Evolutionary conservation across 2,797 vertebrate species (phyloP).

Genomic region (Babyrousa celebensis): DNA sequence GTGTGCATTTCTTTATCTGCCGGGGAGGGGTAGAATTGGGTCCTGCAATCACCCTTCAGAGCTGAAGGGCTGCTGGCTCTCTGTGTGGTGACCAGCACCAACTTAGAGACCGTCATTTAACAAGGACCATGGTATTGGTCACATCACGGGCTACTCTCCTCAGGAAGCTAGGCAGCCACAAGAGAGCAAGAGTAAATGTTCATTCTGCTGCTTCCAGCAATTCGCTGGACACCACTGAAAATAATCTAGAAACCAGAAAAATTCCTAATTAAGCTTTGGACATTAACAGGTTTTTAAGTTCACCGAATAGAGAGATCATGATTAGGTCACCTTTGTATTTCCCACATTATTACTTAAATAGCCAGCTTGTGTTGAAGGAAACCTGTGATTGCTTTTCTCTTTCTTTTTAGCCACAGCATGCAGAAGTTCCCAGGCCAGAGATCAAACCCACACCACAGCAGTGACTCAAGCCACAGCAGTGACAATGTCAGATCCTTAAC

Average conservation of each 20-base stretch:
- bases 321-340: constrained; percentile 67
- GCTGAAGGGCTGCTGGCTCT: background rate
- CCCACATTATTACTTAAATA: constrained; percentile 70
- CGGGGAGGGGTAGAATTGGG: background rate
- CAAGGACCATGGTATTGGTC: background rate
- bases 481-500: too few relatives aligned
- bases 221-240: background rate
- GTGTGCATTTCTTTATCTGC: background rate
- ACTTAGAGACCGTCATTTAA: background rate
- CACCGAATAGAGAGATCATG: constrained; percentile 54
- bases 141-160: background rate
- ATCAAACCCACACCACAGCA: too few relatives aligned
- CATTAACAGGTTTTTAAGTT: constrained; percentile 60
- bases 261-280: constrained; percentile 33
- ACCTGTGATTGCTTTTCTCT: constrained; percentile 64
- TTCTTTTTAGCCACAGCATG: too few relatives aligned
- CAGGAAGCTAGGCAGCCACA: background rate
- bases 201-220: constrained; percentile 16
- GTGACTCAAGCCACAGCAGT: too few relatives aligned
- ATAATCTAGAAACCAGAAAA: constrained; percentile 60
- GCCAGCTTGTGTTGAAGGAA: constrained; percentile 20
- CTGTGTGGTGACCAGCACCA: background rate
- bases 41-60: background rate
- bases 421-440: too few relatives aligned
- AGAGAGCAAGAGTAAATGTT: background rate